Conservation (phyloP, 2,113 vertebrate species). For the Echinops telfairi region DNA sequence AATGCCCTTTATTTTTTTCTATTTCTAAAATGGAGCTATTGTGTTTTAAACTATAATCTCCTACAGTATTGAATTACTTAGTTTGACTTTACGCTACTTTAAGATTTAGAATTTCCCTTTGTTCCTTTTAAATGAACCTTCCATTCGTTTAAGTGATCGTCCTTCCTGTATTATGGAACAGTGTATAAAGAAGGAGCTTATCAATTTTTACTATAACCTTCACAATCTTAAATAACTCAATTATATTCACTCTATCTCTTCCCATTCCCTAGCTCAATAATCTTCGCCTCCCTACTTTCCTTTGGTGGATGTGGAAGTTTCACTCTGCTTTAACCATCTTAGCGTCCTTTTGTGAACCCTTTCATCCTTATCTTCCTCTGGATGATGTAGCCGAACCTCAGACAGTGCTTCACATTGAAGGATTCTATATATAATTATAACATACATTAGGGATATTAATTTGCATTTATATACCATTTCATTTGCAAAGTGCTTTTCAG, state of each 20-base stretch:
- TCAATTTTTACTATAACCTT: slow-evolving; percentile 77
- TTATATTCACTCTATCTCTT: slow-evolving; percentile 76
- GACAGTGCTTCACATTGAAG: slow-evolving; percentile 66
- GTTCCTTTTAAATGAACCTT: slow-evolving; percentile 78
- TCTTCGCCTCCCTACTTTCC: slow-evolving; percentile 59
- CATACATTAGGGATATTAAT: slow-evolving; percentile 79
- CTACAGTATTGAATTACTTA: slow-evolving; percentile 66
- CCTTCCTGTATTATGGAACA: slow-evolving; percentile 72
- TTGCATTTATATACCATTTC: slow-evolving; percentile 83
- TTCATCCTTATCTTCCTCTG: slow-evolving; percentile 75
- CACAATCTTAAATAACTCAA: slow-evolving; percentile 82
- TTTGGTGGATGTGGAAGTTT: slow-evolving; percentile 64
- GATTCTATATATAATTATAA: slow-evolving; percentile 77
- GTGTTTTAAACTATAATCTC: slow-evolving; percentile 74
- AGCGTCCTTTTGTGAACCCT: slow-evolving; percentile 69
- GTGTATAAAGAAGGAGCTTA: slow-evolving; percentile 74
- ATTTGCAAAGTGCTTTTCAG: slow-evolving; percentile 77
- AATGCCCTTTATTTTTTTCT: background rate
- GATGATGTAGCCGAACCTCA: slow-evolving; percentile 68
- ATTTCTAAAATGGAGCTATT: slow-evolving; percentile 32
- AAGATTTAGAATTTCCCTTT: slow-evolving; percentile 77
- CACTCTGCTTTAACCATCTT: slow-evolving; percentile 67
- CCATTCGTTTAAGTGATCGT: slow-evolving; percentile 77
- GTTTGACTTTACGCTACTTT: slow-evolving; percentile 71
- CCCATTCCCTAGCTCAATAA: slow-evolving; percentile 74